phyloP scores from a whole-genome alignment of 2,888 invertebrate genomes.

The Aquatica leii region DNA sequence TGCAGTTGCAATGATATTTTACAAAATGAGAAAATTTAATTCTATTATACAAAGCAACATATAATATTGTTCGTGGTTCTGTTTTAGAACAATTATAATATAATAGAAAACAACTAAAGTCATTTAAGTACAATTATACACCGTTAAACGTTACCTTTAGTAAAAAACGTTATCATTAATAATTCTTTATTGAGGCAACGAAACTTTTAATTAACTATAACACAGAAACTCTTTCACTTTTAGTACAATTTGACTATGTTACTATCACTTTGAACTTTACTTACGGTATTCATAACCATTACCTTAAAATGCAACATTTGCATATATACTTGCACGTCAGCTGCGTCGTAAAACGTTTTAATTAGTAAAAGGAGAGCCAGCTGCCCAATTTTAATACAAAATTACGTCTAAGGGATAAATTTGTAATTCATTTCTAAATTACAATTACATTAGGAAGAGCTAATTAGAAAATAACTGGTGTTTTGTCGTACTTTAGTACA shows the following conservation, averaged over 20 bases:
- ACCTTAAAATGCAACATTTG: constrained; percentile 13
- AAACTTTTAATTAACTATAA: not conserved
- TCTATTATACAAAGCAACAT: too few species aligned
- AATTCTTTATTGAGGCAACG: too few species aligned
- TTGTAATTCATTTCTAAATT: constrained; percentile 9
- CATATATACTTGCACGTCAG: constrained; percentile 9
- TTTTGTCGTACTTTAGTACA: too few species aligned
- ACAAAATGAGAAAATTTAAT: too few species aligned
- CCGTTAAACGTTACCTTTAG: too few species aligned
- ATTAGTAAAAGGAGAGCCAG: not conserved
- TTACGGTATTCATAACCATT: constrained; percentile 6
- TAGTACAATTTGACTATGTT: not conserved
- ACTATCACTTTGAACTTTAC: constrained; percentile 1
- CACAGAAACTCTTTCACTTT: not conserved
- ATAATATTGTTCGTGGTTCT: too few species aligned
- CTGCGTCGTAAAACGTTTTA: constrained; percentile 12
- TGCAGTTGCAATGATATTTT: too few species aligned
- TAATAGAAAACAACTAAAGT: too few species aligned
- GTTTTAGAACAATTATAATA: too few species aligned
- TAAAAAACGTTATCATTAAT: too few species aligned
- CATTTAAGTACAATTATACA: too few species aligned
- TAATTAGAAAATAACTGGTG: constrained; percentile 5
- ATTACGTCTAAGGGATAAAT: constrained; percentile 4
- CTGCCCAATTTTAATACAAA: constrained; percentile 9
- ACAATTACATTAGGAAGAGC: not conserved